phyloP scores from a whole-genome alignment of 2,113 vertebrate genomes.

The Spizaetus ornatus region DNA sequence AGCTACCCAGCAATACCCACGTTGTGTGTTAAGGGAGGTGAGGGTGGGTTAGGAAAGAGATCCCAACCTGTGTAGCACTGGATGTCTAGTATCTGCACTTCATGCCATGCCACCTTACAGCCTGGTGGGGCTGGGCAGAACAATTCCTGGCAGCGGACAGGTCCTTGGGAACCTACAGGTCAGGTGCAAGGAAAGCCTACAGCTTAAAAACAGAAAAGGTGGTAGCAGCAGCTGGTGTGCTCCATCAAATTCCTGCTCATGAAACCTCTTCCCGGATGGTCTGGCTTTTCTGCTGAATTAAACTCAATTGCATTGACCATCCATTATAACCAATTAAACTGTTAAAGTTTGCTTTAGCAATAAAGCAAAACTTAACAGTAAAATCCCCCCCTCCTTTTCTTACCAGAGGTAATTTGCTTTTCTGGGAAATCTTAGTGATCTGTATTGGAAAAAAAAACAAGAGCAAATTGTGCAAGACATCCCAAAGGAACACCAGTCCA shows the following conservation, averaged over 20 bases:
- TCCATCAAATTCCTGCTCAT: not conserved
- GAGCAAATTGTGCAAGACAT: constrained; percentile 40
- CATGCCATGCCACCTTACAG: not conserved
- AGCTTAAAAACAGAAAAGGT: not conserved
- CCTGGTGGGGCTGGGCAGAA: not conserved
- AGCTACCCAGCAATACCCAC: not conserved
- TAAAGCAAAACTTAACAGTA: constrained; percentile 51
- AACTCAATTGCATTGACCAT: constrained; percentile 52
- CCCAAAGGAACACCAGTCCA: not conserved
- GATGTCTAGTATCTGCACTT: not conserved
- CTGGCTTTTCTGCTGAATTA: constrained; percentile 61
- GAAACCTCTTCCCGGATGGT: constrained; percentile 35
- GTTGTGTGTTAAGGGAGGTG: not conserved
- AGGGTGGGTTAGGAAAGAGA: not conserved
- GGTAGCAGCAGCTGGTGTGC: not conserved
- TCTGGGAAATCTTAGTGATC: constrained; percentile 15
- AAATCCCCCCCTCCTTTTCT: not conserved
- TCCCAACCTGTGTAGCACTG: fast-evolving
- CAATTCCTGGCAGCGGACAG: not conserved
- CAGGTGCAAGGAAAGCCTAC: not conserved
- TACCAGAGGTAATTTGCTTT: constrained; percentile 1
- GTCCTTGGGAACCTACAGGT: not conserved
- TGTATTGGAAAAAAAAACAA: not conserved
- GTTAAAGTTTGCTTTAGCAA: constrained; percentile 4
- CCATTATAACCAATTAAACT: constrained; percentile 47